These are phyloP conservation scores for Drosophila gaucha DNA, from an alignment of 2,888 invertebrate species.

Conservation along the genomic window DNA sequence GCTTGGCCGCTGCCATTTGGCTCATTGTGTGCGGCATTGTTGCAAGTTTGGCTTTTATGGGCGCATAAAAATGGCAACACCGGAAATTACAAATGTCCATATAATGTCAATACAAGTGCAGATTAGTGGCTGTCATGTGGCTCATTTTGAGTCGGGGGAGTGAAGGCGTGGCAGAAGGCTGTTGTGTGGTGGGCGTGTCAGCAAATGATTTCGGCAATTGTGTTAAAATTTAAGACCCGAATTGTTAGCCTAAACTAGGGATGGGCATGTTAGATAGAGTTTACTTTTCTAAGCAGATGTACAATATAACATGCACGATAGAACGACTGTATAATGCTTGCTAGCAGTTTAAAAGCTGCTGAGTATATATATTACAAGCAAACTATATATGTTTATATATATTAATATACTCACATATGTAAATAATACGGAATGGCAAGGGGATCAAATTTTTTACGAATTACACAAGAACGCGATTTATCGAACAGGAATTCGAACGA, in stretches of 20 bases:
- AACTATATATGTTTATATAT: no score
- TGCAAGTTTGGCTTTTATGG: constrained; percentile 76
- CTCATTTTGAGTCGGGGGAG: constrained; percentile 39
- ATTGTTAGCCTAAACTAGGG: constrained; percentile 3
- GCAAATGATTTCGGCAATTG: constrained; percentile 54
- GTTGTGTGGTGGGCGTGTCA: constrained; percentile 20
- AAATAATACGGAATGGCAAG: no score
- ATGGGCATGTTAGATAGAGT: not conserved
- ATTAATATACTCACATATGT: no score
- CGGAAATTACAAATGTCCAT: constrained; percentile 81
- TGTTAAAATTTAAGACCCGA: constrained; percentile 53
- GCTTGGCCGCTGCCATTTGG: constrained; percentile 4
- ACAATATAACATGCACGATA: not conserved
- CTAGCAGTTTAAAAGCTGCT: no score
- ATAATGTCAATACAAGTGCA: constrained; percentile 79
- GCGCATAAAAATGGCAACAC: constrained; percentile 75
- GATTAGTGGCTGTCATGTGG: constrained; percentile 80
- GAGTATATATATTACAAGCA: no score
- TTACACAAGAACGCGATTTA: no score
- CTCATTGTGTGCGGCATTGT: constrained; percentile 74
- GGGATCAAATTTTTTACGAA: no score
- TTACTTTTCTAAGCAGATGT: not conserved
- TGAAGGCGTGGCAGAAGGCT: not conserved
- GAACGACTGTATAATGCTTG: not conserved
- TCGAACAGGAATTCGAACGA: no score